phyloP scores from a whole-genome alignment of 2,797 vertebrate genomes.

The Phoeniculus purpureus region DNA sequence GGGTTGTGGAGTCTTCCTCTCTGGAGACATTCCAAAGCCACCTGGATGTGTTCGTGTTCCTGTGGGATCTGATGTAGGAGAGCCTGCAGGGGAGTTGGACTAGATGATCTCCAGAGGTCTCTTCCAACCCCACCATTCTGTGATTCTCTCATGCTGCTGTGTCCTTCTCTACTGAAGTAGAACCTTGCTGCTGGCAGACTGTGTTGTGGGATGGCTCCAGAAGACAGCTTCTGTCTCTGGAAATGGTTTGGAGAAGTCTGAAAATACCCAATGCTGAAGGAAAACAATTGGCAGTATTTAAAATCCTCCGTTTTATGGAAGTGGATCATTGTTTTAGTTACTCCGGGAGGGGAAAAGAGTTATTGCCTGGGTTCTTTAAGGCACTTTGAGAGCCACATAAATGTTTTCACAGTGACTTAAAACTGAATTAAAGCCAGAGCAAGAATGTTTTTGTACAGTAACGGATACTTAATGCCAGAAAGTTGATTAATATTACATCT shows the following conservation, averaged over 20 bases:
- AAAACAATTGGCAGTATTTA: conserved; percentile 16
- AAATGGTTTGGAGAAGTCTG: not conserved
- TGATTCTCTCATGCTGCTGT: too few species aligned
- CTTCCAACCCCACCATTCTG: too few species aligned
- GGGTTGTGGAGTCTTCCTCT: too few species aligned
- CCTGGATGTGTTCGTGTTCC: too few species aligned
- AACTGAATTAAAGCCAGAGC: conserved; percentile 74
- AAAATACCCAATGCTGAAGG: not conserved
- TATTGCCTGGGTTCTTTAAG: conserved; percentile 60
- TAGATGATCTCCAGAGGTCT: too few species aligned
- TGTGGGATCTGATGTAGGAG: too few species aligned
- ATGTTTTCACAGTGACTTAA: conserved; percentile 75
- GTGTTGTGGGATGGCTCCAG: not conserved
- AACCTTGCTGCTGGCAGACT: not conserved
- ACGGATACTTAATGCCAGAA: conserved; percentile 62
- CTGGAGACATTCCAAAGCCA: too few species aligned
- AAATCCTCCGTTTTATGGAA: conserved; percentile 40
- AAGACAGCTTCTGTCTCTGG: not conserved
- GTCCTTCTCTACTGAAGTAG: not conserved
- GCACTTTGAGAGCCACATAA: conserved; percentile 68
- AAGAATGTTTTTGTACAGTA: conserved; percentile 72
- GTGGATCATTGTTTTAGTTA: conserved; percentile 42
- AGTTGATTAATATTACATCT: conserved; percentile 65
- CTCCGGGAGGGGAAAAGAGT: conserved; percentile 40
- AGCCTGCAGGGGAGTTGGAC: too few species aligned